Evolutionary conservation across 2,888 invertebrate genomes (phyloP), one percentile per base, ranked within the genome.

Genomic region (Ariolimax columbianus): DNA sequence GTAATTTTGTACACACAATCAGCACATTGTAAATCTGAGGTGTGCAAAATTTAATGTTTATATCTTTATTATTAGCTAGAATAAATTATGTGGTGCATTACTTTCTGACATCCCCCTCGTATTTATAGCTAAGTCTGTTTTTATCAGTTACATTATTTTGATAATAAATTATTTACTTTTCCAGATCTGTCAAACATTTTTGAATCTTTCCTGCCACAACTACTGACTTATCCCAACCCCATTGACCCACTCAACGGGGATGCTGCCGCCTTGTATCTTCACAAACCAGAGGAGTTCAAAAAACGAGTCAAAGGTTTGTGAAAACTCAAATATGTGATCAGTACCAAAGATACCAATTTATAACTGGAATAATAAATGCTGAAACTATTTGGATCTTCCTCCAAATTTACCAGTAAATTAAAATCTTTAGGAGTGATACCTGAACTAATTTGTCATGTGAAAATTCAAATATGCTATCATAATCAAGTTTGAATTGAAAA

Each of bases 231-330:
- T 95, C 99, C 99, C 77, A 99, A 99, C 95, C 99, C 99, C 84
- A 98, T 99, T 92, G 99, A 99, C 95, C 99, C 99, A 59, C 95
- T 99, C 89, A 99, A 99, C 95, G 99, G 99, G 73, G 99, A 99
- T 95, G 99, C 99, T 87, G 99, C 99, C 90, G 98, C 99, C 88
- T 97, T 99, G 96, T 99, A 98, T 95, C 96, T 99, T 93, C 99
- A 99, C 95, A 99, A 99, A 95, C 99, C 99, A 83, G 99, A 99
- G 95, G 99, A 99, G 94, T 99, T 99, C 95, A 99, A 98, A 95
- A 98, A 98, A 94, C 99, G 99, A 96, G 99, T 99, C 82, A 97
- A 97, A 95, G 98, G 95, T 95, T 66, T 66, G 78, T 79, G 7
- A 30, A 79, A 33, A 4, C 11, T 23, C 7, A n/a, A 30, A 66